Evolutionary conservation across 1,140 invertebrate species (phyloP).

Genomic region (Hypothenemus hampei): DNA sequence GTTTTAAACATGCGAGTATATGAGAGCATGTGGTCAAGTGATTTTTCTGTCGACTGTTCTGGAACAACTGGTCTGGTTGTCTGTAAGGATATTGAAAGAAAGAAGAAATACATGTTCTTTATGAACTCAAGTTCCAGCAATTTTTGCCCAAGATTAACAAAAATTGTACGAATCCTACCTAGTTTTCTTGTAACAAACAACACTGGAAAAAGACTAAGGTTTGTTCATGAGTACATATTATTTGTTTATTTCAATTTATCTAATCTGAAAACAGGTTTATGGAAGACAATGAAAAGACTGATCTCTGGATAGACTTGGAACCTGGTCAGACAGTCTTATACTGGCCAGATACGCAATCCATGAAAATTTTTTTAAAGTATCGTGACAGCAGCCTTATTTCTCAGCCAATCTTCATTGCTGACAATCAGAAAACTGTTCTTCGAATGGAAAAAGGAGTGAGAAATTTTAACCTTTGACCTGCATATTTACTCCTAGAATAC

Average conservation of each 20-base stretch:
- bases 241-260: background rate
- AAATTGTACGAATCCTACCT: conserved; percentile 78
- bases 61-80: conserved; percentile 68
- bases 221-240: background rate
- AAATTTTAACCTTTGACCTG: background rate
- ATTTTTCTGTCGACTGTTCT: conserved; percentile 65
- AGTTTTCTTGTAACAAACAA: conserved; percentile 80
- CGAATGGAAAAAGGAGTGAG: conserved; percentile 78
- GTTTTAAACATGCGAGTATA: conserved; percentile 61
- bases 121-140: conserved; percentile 58
- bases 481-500: background rate
- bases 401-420: conserved; percentile 70
- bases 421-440: conserved; percentile 65
- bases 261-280: conserved; percentile 67
- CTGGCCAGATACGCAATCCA: conserved; percentile 76
- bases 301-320: conserved; percentile 74
- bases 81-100: conserved; percentile 63
- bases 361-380: conserved; percentile 76
- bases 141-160: conserved; percentile 68
- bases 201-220: conserved; percentile 57
- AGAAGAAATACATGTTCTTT: conserved; percentile 56
- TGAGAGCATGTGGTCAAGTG: conserved; percentile 67
- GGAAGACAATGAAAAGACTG: conserved; percentile 79
- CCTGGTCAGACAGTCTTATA: conserved; percentile 67
- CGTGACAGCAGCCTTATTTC: conserved; percentile 70